These are phyloP conservation scores for Caenorhabditis sp. DNA, from an alignment of 2,888 invertebrate genomes.

Conservation along the genomic window DNA sequence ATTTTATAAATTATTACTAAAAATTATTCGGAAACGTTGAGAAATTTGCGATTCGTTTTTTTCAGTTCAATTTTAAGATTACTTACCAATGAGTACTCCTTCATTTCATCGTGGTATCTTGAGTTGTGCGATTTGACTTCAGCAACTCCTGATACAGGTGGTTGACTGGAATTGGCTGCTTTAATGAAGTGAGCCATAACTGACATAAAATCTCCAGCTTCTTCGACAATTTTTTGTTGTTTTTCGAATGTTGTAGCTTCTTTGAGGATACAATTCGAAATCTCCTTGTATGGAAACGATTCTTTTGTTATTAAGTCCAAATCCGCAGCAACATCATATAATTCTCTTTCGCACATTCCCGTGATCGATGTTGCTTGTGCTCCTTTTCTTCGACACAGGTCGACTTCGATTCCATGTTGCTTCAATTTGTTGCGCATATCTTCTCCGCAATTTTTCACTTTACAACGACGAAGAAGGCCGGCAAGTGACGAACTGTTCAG, in stretches of 20 bases:
- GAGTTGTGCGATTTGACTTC: not conserved
- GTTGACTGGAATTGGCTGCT: not conserved
- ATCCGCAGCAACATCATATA: not conserved
- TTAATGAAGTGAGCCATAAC: not conserved
- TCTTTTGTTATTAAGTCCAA: not conserved
- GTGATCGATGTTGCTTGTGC: not conserved
- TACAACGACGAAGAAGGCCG: not conserved
- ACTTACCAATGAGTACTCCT: not conserved
- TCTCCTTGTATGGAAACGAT: not conserved
- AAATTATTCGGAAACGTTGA: no score
- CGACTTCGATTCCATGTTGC: slow-evolving; percentile 3
- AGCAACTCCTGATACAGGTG: not conserved
- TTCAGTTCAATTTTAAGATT: not conserved
- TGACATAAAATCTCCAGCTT: slow-evolving; percentile 2
- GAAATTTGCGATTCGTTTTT: no score
- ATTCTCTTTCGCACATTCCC: slow-evolving; percentile 5
- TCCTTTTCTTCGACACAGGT: not conserved
- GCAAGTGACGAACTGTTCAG: slow-evolving; percentile 1
- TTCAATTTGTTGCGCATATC: slow-evolving; percentile 1
- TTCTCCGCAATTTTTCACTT: slow-evolving; percentile 7
- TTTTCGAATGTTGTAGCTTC: not conserved
- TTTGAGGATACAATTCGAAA: not conserved
- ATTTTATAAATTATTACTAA: no score
- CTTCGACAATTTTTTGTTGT: not conserved
- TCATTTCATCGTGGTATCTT: not conserved